phyloP scores from a whole-genome alignment of 2,113 vertebrate genomes.

The Perca fluviatilis region DNA sequence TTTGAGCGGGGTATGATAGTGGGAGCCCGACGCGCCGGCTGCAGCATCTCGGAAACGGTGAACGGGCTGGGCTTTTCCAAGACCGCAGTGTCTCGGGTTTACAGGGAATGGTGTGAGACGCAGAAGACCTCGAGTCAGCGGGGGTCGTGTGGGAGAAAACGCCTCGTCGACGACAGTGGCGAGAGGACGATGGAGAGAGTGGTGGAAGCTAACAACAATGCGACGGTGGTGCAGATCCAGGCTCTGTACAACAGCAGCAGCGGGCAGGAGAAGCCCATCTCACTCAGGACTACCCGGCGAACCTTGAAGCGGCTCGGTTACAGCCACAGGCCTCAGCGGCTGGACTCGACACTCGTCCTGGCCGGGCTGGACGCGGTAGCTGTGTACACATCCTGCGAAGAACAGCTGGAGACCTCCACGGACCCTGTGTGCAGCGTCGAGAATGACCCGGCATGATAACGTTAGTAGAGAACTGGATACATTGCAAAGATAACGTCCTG shows the following conservation, averaged over 20 bases:
- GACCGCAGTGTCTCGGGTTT: constrained; percentile 47
- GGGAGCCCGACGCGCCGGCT: constrained; percentile 36
- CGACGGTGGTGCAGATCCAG: constrained; percentile 44
- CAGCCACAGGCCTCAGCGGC: constrained; percentile 26
- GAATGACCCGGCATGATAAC: not conserved
- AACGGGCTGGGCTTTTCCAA: constrained; percentile 48
- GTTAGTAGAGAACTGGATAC: not conserved
- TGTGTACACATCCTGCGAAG: not conserved
- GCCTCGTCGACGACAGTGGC: constrained; percentile 45
- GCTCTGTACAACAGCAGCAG: constrained; percentile 54
- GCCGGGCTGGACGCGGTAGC: constrained; percentile 25
- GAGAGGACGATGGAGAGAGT: constrained; percentile 43
- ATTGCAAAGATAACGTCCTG: not conserved
- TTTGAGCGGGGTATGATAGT: constrained; percentile 59
- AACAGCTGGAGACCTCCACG: not conserved
- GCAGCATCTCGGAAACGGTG: constrained; percentile 48
- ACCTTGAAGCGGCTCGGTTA: constrained; percentile 57
- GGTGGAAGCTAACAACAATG: constrained; percentile 53
- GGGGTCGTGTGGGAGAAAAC: constrained; percentile 47
- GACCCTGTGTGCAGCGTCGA: not conserved
- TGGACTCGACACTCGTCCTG: not conserved
- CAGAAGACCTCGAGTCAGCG: constrained; percentile 53
- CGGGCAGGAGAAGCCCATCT: constrained; percentile 52
- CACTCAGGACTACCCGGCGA: constrained; percentile 41
- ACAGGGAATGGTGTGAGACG: constrained; percentile 48